Base-by-base conservation (phyloP, 2,888 invertebrate species). In the Sturmia bella region DNA sequence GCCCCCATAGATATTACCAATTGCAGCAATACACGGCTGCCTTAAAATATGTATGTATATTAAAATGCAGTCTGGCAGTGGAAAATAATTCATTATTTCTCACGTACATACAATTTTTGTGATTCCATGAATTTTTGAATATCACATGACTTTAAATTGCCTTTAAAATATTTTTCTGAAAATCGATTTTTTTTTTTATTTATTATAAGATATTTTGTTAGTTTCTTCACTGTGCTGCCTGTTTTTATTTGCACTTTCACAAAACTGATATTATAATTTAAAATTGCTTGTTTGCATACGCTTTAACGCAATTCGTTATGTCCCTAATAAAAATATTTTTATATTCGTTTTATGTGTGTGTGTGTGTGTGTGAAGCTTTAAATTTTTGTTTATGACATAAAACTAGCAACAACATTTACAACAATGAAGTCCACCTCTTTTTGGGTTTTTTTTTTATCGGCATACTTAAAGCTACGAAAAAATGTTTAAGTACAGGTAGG, bases 311-410 rank as follows among this genome's bases (percentile, higher is more conserved):
- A 41, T 43, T 43, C n/a, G 59, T 15, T 39, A 59, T 24, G 1
- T 21, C 41, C 59, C 37, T 64, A 64, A 63, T 63, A 45, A 63
- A 45, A n/a, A 15, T 37, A 0, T 52, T 48, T 63, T 9, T 41
- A 24, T 43, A 3, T 17, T 56, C 43, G n/a, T 59, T 41, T 41
- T n/a, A n/a, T 9, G 19, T 69, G n/a, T 39, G n/a, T n/a, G n/a
- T n/a, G n/a, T n/a, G n/a, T n/a, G n/a, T n/a, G n/a, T n/a, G n/a
- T 70, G 56, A 80, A 80, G 80, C 66, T 70, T 75, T 75, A 61
- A 80, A 61, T 80, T 72, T 27, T 70, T 59, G 64, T 64, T 75
- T 57, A 75, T 80, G 80, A 56, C 43, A 57, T 6, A 70, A 32
- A 74, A 79, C 13, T 19, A 68, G 45, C 48, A 74, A 74, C 54